Conservation (phyloP, 2,888 invertebrate species). For the Gonocerus acuteangulatus region DNA sequence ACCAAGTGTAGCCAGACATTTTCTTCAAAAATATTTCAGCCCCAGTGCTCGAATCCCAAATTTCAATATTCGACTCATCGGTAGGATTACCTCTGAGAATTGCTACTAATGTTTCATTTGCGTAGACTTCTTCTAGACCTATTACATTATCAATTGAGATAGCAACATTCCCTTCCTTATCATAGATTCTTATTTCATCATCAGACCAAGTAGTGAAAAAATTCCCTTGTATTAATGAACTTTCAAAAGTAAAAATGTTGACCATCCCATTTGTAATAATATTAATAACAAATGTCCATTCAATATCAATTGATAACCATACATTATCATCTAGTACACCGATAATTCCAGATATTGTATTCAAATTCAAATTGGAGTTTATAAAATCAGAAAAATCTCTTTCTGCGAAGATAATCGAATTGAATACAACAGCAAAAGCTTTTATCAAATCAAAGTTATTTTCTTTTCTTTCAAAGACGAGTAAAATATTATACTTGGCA, state of each 20-base stretch:
- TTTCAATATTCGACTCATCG: background rate
- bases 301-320: conserved; percentile 3
- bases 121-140: conserved; percentile 3
- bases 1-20: conserved; percentile 6
- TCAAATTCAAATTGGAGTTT: background rate
- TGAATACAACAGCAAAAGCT: conserved; percentile 3
- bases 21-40: background rate
- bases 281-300: background rate
- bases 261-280: conserved; percentile 1
- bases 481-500: conserved; percentile 1
- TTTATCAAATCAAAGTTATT: background rate
- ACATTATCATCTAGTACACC: background rate
- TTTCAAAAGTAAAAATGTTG: conserved; percentile 4
- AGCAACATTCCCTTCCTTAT: background rate
- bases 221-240: conserved; percentile 1
- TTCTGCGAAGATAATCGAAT: background rate
- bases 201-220: conserved; percentile 8
- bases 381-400: background rate
- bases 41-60: conserved; percentile 1
- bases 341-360: background rate
- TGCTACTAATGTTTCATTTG: conserved; percentile 4
- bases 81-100: background rate
- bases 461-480: conserved; percentile 1
- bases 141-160: background rate
- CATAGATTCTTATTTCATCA: background rate